Percentiles rank a stretch among this genome's conserved stretches.
Conservation (phyloP, 1,140 invertebrate genomes). For the Drosophila sucinea region DNA sequence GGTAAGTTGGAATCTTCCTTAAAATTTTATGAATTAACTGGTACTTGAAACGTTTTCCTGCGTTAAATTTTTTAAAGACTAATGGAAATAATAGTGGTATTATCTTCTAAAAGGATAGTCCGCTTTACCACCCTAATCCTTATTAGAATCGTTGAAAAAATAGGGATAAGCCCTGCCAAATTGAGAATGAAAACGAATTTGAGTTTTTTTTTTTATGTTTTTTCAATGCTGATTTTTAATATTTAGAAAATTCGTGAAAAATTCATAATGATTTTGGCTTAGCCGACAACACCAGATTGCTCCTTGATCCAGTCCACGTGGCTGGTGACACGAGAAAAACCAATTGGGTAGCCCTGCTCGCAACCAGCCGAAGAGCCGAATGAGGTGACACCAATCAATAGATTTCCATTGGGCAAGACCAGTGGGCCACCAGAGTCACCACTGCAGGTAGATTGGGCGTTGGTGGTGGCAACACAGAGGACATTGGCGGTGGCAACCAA, state of each 20-base stretch:
- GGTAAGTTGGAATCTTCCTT: no score
- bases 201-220: no score
- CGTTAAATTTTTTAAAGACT: no score
- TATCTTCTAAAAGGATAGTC: no score
- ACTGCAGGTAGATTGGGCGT: conserved; percentile 66
- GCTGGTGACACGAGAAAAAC: conserved; percentile 84
- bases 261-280: conserved; percentile 18
- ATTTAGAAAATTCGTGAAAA: conserved; percentile 8
- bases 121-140: no score
- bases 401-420: conserved; percentile 71
- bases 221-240: conserved; percentile 8
- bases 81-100: no score
- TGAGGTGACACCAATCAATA: conserved; percentile 84
- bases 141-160: no score
- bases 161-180: no score
- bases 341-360: conserved; percentile 83
- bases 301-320: conserved; percentile 84
- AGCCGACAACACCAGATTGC: conserved; percentile 46
- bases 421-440: conserved; percentile 86
- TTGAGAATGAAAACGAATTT: no score
- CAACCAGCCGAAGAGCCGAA: conserved; percentile 67
- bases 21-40: no score
- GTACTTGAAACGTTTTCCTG: no score
- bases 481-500: conserved; percentile 48
- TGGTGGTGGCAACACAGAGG: conserved; percentile 28